Conservation (phyloP, 2,888 invertebrate genomes). For the Andrena minutula region DNA sequence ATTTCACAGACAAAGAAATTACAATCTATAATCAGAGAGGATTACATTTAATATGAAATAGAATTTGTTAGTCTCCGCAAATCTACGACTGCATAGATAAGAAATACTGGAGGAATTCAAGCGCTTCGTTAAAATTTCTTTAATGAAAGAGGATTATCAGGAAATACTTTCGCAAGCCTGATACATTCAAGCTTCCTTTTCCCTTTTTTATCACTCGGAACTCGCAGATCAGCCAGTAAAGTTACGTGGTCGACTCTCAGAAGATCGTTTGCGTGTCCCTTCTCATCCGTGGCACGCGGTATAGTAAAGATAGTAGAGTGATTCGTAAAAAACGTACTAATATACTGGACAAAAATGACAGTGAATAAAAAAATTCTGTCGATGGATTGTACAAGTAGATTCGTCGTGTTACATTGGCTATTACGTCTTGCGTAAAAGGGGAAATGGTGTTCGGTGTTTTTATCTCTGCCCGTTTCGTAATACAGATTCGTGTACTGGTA, state of each 20-base stretch:
- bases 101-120: neutral
- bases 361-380: constrained; percentile 55
- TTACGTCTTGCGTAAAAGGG: constrained; percentile 34
- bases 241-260: constrained; percentile 38
- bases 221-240: constrained; percentile 38
- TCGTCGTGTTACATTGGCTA: constrained; percentile 35
- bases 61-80: neutral
- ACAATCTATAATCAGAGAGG: neutral
- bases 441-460: constrained; percentile 33
- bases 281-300: constrained; percentile 36
- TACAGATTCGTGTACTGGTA: constrained; percentile 53
- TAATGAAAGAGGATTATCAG: neutral
- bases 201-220: neutral
- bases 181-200: neutral
- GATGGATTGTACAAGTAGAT: constrained; percentile 40
- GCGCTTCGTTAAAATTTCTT: neutral
- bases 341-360: constrained; percentile 50
- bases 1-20: no score
- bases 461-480: constrained; percentile 25
- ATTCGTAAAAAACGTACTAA: constrained; percentile 59
- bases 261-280: constrained; percentile 25
- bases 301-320: constrained; percentile 52
- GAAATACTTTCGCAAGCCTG: neutral
- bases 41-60: neutral
- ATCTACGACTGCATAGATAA: neutral